A percentile compares a stretch with the other conserved stretches of the same genome.
Evolutionary conservation across 1,140 invertebrate genomes (phyloP).

Genomic region (Drosophila tristis): DNA sequence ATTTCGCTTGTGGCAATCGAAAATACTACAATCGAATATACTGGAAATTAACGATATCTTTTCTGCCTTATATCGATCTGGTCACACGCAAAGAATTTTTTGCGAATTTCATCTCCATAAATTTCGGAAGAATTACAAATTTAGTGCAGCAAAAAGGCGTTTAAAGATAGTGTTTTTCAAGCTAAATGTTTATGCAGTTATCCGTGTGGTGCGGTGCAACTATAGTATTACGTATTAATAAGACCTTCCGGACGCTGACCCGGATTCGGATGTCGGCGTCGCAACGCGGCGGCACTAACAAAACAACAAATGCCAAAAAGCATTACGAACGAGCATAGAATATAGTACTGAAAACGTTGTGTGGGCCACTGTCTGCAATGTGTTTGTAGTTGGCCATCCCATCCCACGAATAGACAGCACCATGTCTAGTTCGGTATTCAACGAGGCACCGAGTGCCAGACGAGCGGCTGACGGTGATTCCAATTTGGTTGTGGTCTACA

Average conservation of each 20-base stretch:
- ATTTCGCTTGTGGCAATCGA: background rate
- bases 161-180: slow-evolving; percentile 18
- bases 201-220: slow-evolving; percentile 1
- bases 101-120: slow-evolving; percentile 70
- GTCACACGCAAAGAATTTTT: slow-evolving; percentile 52
- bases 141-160: slow-evolving; percentile 26
- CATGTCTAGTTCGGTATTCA: slow-evolving; percentile 82
- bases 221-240: slow-evolving; percentile 29
- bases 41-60: slow-evolving; percentile 12
- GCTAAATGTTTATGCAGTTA: background rate
- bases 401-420: slow-evolving; percentile 8
- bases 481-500: slow-evolving; percentile 89
- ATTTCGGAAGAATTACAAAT: slow-evolving; percentile 54
- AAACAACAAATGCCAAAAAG: slow-evolving; percentile 54
- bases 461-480: slow-evolving; percentile 60
- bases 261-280: slow-evolving; percentile 59
- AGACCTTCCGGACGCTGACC: slow-evolving; percentile 17
- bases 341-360: slow-evolving; percentile 20
- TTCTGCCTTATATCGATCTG: slow-evolving; percentile 10
- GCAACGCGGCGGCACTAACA: slow-evolving; percentile 67
- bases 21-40: background rate
- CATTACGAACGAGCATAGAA: slow-evolving; percentile 22
- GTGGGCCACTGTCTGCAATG: slow-evolving; percentile 27
- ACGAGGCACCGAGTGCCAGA: slow-evolving; percentile 55
- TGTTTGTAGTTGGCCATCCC: slow-evolving; percentile 22